These are phyloP conservation scores for Chitala chitala DNA, from an alignment of 2,113 vertebrate genomes.

Conservation along the genomic window DNA sequence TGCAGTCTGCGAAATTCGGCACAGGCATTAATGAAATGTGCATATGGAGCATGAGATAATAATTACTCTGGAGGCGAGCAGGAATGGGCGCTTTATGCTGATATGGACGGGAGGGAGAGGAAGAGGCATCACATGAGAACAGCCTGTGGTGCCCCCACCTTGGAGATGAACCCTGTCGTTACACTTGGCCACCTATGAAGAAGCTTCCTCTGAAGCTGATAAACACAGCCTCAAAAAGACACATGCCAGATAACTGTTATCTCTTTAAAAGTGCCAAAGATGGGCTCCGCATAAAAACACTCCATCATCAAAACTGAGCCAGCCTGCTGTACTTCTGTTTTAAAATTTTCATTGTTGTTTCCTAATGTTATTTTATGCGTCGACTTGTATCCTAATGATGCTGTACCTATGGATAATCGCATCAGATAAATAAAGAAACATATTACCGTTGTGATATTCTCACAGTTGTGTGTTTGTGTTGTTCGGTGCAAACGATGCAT, in stretches of 20 bases:
- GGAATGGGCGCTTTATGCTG: neutral
- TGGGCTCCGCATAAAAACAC: neutral
- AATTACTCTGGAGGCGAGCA: neutral
- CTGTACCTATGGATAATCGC: too few relatives aligned
- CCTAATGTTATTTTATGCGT: too few relatives aligned
- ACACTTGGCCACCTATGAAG: neutral
- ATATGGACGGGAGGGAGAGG: neutral
- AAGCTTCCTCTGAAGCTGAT: neutral
- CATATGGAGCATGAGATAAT: neutral
- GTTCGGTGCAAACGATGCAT: too few relatives aligned
- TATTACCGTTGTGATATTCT: too few relatives aligned
- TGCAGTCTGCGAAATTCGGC: constrained; percentile 9
- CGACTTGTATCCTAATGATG: too few relatives aligned
- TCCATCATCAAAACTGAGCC: neutral
- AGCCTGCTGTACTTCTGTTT: neutral
- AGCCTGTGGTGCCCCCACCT: too few relatives aligned
- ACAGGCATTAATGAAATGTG: constrained; percentile 12
- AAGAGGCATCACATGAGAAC: neutral
- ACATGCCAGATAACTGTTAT: neutral
- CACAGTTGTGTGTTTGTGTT: too few relatives aligned
- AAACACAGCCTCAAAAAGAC: neutral
- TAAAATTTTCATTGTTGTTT: too few relatives aligned
- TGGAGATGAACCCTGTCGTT: neutral
- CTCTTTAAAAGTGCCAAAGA: neutral
- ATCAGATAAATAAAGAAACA: too few relatives aligned